These are phyloP conservation scores for Crossaster papposus DNA, from an alignment of 53 echinoderm and acorn worm genomes.

Conservation along the genomic window DNA sequence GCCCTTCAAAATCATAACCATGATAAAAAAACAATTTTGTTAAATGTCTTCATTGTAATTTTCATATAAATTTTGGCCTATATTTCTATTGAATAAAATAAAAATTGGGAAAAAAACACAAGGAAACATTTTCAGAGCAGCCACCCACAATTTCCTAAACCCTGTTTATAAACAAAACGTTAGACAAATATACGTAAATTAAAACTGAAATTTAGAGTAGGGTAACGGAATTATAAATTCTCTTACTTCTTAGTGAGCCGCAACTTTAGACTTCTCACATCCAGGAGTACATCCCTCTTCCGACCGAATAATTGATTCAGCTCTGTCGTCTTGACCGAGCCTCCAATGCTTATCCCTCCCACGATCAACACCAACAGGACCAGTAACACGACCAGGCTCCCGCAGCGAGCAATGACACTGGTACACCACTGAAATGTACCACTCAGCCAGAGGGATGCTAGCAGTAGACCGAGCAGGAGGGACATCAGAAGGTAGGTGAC, in stretches of 20 bases:
- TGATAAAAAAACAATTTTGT: too few species aligned
- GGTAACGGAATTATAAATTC: too few species aligned
- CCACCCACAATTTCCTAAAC: too few species aligned
- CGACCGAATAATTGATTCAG: slow-evolving; percentile 53
- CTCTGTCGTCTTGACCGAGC: slow-evolving; percentile 52
- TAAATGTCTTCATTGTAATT: too few species aligned
- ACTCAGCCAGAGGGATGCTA: slow-evolving; percentile 40
- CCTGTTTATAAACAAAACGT: too few species aligned
- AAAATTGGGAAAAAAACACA: too few species aligned
- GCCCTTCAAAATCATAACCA: too few species aligned
- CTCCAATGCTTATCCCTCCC: slow-evolving; percentile 29
- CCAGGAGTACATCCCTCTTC: slow-evolving; percentile 42
- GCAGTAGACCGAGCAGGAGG: slow-evolving; percentile 30
- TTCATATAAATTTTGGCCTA: too few species aligned
- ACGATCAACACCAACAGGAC: slow-evolving; percentile 42
- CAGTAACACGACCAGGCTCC: slow-evolving; percentile 37
- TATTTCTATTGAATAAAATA: too few species aligned
- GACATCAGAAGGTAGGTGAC: slow-evolving; percentile 26
- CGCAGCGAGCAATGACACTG: background rate
- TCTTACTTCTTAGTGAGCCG: background rate
- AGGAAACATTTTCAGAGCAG: too few species aligned
- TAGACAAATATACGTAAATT: too few species aligned
- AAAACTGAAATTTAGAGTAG: too few species aligned
- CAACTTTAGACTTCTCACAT: slow-evolving; percentile 30
- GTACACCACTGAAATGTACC: background rate